phyloP scores from a whole-genome alignment of 2,888 invertebrate genomes.

The Pelosia muscerda region DNA sequence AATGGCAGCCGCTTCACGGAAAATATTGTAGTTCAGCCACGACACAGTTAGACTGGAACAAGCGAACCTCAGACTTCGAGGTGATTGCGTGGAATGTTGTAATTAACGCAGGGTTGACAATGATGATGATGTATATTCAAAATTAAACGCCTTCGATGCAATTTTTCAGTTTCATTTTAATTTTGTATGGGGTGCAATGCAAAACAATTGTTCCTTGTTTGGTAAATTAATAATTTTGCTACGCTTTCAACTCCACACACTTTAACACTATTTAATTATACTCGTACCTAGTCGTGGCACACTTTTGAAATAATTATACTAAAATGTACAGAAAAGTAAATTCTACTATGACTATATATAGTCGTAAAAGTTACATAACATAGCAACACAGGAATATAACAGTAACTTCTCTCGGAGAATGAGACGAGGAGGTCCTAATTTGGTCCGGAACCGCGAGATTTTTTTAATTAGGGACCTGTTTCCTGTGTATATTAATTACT shows the following conservation, averaged over 20 bases:
- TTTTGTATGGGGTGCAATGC: not conserved
- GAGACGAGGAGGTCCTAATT: slow-evolving; percentile 1
- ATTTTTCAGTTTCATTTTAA: too few relatives aligned
- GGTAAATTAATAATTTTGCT: not conserved
- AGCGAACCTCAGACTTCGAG: too few relatives aligned
- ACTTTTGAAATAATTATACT: not conserved
- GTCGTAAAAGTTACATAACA: not conserved
- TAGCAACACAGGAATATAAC: not conserved
- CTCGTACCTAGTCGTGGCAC: not conserved
- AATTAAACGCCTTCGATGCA: not conserved
- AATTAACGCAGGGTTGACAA: too few relatives aligned
- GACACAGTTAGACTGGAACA: too few relatives aligned
- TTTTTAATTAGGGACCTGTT: slow-evolving; percentile 11
- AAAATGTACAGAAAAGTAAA: not conserved
- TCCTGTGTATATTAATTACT: not conserved
- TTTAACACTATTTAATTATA: not conserved
- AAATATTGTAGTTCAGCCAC: too few relatives aligned
- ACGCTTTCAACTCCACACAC: not conserved
- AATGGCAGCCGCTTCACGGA: too few relatives aligned
- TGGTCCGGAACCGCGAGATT: not conserved
- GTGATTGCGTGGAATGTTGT: too few relatives aligned
- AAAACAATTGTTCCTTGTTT: not conserved
- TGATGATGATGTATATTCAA: too few relatives aligned
- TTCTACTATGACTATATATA: not conserved
- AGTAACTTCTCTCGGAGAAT: not conserved